These are phyloP conservation scores for Phenganax stokvisi DNA, from an alignment of 92 coral and sea anemone species.

Conservation along the genomic window DNA sequence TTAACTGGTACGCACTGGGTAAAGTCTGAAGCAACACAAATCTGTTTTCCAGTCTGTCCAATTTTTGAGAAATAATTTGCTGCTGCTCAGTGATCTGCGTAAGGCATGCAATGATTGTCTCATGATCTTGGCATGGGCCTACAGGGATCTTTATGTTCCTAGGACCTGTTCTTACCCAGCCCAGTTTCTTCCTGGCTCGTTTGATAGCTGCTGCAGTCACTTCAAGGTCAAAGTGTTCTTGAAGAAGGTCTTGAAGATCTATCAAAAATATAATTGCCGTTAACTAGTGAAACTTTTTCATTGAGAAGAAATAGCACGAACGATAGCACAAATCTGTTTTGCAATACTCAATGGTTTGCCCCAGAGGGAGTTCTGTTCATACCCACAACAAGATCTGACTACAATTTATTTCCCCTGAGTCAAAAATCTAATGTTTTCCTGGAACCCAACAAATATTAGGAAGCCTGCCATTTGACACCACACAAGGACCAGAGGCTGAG, in stretches of 20 bases:
- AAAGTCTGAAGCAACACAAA: conserved; percentile 5
- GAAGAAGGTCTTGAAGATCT: conserved; percentile 19
- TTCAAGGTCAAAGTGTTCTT: neutral
- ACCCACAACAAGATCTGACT: too few species aligned
- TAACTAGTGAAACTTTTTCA: too few species aligned
- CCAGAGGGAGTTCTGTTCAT: neutral
- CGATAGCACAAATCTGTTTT: neutral
- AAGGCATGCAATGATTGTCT: conserved; percentile 12
- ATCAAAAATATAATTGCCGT: too few species aligned
- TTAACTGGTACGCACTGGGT: conserved; percentile 6
- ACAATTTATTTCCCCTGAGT: too few species aligned
- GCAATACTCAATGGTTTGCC: neutral
- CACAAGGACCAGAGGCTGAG: too few species aligned
- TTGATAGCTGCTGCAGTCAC: neutral
- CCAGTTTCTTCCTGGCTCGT: conserved; percentile 15
- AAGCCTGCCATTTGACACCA: too few species aligned
- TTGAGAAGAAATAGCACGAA: neutral
- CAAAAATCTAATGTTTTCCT: too few species aligned
- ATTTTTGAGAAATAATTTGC: conserved; percentile 6
- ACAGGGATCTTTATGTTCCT: neutral
- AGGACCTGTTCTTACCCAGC: conserved; percentile 21
- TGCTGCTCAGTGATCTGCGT: conserved; percentile 21
- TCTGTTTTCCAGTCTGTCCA: conserved; percentile 9
- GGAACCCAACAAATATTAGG: too few species aligned
- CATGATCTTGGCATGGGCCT: conserved; percentile 19